A percentile compares a stretch with the other conserved stretches of the same genome.
Conservation (phyloP, 2,888 invertebrate species). For the Parthenolecanium corni region DNA sequence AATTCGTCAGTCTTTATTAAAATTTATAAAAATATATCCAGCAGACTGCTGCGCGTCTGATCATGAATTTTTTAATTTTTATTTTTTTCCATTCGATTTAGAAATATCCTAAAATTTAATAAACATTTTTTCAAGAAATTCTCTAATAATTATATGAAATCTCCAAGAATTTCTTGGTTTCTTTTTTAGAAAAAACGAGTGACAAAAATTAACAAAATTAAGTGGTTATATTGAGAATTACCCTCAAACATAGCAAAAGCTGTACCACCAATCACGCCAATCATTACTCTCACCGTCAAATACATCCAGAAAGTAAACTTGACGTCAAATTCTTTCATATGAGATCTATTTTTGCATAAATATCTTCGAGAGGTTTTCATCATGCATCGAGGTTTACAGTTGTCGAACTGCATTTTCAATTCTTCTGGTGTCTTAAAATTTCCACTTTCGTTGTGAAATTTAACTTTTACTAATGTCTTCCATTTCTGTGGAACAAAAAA, state of each 20-base stretch:
- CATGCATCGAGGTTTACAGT: constrained; percentile 50
- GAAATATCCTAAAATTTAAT: too few relatives aligned
- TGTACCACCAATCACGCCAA: constrained; percentile 58
- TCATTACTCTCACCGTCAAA: constrained; percentile 47
- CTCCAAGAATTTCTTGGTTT: too few relatives aligned
- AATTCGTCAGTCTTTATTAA: too few relatives aligned
- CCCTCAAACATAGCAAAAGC: constrained; percentile 68
- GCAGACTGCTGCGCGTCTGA: too few relatives aligned
- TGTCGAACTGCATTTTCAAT: constrained; percentile 30
- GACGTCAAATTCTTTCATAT: constrained; percentile 50
- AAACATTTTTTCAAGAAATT: too few relatives aligned
- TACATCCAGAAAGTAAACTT: constrained; percentile 61
- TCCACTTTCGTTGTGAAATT: background rate
- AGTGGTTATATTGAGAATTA: background rate
- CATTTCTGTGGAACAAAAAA: constrained; percentile 3
- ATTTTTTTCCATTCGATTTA: too few relatives aligned
- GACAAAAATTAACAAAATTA: too few relatives aligned
- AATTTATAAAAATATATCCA: too few relatives aligned
- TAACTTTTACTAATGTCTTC: constrained; percentile 8
- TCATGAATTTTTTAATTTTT: too few relatives aligned
- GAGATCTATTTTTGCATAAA: constrained; percentile 50
- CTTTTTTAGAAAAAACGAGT: too few relatives aligned
- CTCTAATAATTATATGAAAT: too few relatives aligned
- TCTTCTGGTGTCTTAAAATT: background rate
- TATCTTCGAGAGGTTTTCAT: constrained; percentile 45